These are phyloP conservation scores for Takifugu flavidus DNA, from an alignment of 2,113 vertebrate species.

Conservation along the genomic window DNA sequence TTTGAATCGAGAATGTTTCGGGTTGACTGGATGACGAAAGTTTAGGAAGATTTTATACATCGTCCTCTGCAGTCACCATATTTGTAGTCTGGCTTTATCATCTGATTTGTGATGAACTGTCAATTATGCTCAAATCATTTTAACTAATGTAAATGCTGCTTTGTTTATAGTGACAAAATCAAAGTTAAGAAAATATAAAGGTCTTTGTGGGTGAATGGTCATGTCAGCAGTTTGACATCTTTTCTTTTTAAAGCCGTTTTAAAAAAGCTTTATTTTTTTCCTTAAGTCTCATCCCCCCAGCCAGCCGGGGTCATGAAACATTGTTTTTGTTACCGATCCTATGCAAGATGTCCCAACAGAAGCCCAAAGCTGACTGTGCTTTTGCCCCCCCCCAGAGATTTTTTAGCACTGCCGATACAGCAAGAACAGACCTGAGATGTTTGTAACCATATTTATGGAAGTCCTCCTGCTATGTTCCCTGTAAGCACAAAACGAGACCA, in stretches of 20 bases:
- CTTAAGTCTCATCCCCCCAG: constrained; percentile 14
- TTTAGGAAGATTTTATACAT: constrained; percentile 56
- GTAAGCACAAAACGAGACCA: constrained; percentile 76
- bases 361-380: constrained; percentile 66
- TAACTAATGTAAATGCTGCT: constrained; percentile 66
- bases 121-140: constrained; percentile 34
- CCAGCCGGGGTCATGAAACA: constrained; percentile 18
- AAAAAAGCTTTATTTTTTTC: neutral
- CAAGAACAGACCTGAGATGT: constrained; percentile 67
- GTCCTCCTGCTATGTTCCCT: constrained; percentile 67
- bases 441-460: constrained; percentile 53
- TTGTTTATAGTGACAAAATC: constrained; percentile 56
- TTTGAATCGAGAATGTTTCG: constrained; percentile 28
- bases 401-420: constrained; percentile 76
- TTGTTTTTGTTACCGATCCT: constrained; percentile 76
- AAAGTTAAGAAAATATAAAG: constrained; percentile 31
- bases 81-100: constrained; percentile 26
- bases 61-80: constrained; percentile 38
- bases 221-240: constrained; percentile 27
- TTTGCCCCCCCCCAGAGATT: constrained; percentile 43
- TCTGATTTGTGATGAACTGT: constrained; percentile 41
- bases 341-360: constrained; percentile 85
- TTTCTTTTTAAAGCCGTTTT: neutral
- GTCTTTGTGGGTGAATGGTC: constrained; percentile 36
- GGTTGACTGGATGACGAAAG: constrained; percentile 17